These are phyloP conservation scores for Platypus cylindrus DNA, from an alignment of 2,888 invertebrate genomes.

Conservation along the genomic window DNA sequence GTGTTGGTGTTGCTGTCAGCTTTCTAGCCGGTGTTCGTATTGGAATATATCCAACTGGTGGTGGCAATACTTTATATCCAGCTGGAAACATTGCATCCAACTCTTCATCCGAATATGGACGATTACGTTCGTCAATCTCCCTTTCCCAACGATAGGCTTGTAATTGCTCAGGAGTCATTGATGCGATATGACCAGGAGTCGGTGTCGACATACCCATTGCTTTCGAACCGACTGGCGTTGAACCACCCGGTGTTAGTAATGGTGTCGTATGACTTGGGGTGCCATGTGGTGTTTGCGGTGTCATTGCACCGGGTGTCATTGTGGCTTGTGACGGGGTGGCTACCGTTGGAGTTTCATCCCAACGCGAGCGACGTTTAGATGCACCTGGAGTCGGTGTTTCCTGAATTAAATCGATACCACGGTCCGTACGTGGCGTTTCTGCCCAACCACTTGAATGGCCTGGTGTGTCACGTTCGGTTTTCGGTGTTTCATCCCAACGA, in stretches of 20 bases:
- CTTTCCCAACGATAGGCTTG: slow-evolving; percentile 97
- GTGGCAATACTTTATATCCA: slow-evolving; percentile 66
- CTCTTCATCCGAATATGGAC: slow-evolving; percentile 94
- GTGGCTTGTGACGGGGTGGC: slow-evolving; percentile 42
- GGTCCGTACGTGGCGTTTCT: slow-evolving; percentile 93
- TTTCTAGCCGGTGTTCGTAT: slow-evolving; percentile 96
- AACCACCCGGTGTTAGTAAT: slow-evolving; percentile 67
- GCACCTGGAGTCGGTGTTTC: slow-evolving; percentile 89
- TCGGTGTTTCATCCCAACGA: slow-evolving; percentile 99
- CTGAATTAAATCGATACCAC: slow-evolving; percentile 46
- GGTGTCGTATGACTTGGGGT: slow-evolving; percentile 54
- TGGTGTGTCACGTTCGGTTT: slow-evolving; percentile 93
- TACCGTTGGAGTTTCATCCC: slow-evolving; percentile 92
- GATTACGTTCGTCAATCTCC: slow-evolving; percentile 95
- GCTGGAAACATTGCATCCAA: slow-evolving; percentile 95
- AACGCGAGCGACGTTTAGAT: slow-evolving; percentile 85
- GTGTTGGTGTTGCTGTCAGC: slow-evolving; percentile 95
- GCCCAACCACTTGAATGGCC: slow-evolving; percentile 95
- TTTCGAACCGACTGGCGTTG: slow-evolving; percentile 81
- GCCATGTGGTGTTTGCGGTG: slow-evolving; percentile 51
- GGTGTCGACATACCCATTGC: slow-evolving; percentile 99
- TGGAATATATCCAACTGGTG: slow-evolving; percentile 67
- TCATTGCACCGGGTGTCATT: slow-evolving; percentile 48
- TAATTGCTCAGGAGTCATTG: slow-evolving; percentile 98
- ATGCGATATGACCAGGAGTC: slow-evolving; percentile 87